Conservation (phyloP, 2,888 invertebrate species). For the Dynastes maya region DNA sequence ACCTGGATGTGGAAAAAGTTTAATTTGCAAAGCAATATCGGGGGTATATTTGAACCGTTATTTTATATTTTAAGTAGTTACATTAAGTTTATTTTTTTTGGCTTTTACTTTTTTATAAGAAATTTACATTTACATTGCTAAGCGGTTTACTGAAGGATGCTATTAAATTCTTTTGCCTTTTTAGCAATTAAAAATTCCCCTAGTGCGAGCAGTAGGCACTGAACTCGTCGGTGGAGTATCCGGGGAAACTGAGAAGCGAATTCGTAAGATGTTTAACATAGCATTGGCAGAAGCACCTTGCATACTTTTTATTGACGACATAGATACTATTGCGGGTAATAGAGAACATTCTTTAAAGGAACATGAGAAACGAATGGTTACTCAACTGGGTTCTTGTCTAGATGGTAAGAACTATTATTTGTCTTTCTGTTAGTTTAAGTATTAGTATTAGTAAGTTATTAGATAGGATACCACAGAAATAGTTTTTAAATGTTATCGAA, state of each 20-base stretch:
- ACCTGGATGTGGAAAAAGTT: slow-evolving; percentile 94
- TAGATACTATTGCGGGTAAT: slow-evolving; percentile 96
- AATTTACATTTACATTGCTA: no score
- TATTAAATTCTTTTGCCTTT: slow-evolving; percentile 13
- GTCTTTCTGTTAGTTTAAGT: background rate
- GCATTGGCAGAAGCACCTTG: slow-evolving; percentile 84
- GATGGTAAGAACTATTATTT: slow-evolving; percentile 76
- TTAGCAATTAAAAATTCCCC: slow-evolving; percentile 86
- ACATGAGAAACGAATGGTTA: slow-evolving; percentile 96
- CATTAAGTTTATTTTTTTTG: no score
- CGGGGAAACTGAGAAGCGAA: slow-evolving; percentile 95
- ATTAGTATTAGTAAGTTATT: background rate
- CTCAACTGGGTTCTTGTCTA: slow-evolving; percentile 91
- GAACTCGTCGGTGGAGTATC: slow-evolving; percentile 95
- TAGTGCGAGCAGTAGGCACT: slow-evolving; percentile 91
- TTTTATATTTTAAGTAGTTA: background rate
- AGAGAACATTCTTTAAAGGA: slow-evolving; percentile 92
- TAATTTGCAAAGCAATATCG: slow-evolving; percentile 87
- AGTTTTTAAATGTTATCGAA: no score
- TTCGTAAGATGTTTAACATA: slow-evolving; percentile 91
- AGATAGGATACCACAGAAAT: background rate
- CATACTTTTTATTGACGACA: slow-evolving; percentile 95
- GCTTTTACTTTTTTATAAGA: no score
- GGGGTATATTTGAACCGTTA: slow-evolving; percentile 72
- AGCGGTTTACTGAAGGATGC: no score